These are phyloP conservation scores for Thripadectes ignobilis DNA, from an alignment of 2,797 vertebrate species.

Conservation along the genomic window DNA sequence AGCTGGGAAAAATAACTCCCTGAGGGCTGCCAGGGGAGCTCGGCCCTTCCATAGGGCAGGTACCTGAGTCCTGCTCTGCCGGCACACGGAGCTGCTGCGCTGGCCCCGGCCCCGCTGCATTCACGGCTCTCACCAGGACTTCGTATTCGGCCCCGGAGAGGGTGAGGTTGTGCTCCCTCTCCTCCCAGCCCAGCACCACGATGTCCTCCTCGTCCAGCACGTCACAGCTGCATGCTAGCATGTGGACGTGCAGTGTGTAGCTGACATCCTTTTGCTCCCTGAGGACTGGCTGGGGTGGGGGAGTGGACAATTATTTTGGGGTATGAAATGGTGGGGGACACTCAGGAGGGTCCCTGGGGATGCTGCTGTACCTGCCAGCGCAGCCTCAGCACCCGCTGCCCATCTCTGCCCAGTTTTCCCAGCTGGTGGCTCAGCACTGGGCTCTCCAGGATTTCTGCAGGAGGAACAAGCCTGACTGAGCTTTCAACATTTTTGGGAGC, in stretches of 20 bases:
- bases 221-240: conserved; percentile 30
- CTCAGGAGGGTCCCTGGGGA: neutral
- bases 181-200: neutral
- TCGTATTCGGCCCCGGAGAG: conserved; percentile 58
- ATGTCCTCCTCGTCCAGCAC: rapidly evolving
- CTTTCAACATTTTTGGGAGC: rapidly evolving
- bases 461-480: neutral
- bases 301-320: rapidly evolving
- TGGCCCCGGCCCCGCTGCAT: neutral
- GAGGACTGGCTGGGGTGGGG: neutral
- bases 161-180: neutral
- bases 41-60: rapidly evolving
- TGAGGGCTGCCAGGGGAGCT: neutral
- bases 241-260: neutral
- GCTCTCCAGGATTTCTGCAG: conserved; percentile 13
- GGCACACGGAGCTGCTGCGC: neutral
- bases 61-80: neutral
- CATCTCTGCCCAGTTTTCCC: neutral
- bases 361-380: conserved; percentile 41
- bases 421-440: neutral
- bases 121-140: neutral
- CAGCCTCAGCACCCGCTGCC: conserved; percentile 54
- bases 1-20: neutral
- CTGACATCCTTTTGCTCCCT: neutral
- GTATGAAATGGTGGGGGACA: neutral